Evolutionary conservation across 53 echinoderm and acorn worm species (phyloP), one percentile per base, ranked within the genome.

Genomic region (Luidia sarsii): DNA sequence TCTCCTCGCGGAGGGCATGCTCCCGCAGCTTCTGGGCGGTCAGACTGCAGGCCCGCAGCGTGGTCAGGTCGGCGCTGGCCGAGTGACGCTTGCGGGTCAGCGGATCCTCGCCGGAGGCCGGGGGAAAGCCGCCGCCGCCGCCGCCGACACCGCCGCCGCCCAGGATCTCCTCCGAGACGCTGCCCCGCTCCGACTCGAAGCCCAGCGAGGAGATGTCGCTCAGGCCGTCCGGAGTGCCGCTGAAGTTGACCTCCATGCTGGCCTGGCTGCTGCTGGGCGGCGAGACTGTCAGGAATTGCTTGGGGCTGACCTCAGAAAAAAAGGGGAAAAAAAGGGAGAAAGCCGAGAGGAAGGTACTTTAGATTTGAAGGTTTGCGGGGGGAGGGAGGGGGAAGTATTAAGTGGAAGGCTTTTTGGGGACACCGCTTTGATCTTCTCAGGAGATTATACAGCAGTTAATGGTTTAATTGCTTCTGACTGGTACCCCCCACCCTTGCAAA

Each of bases 181-280:
- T 84, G 24, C 84, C 83, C 21, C 84, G 63, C 27, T 84, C 84
- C 18, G 84, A 84, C 39, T 84, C 84, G 29, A 84, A 84, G 6
- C 87, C 87, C 21, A 81, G 39, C 14, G 87, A 87, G 1, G 87
- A 87, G 49, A 80, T 71, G 33, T 80, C 81, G 41, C 87, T 87
- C 11, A 87, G 71, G 16, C 81, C 80, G 28, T 81, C 87, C 27
- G 87, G 87, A 3, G 81, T 87, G 20, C 82, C 60, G 35, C 83
- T 83, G 25, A 83, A 68, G 50, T 89, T 89, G 16, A 99, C 99
- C 50, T 95, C 95, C 70, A 93, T 92, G 55, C 95, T 95, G n/a
- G 84, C 70, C 24, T 88, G 84, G 36, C 91, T 70, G 28, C 89
- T 80, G 1, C 83, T 67, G 36, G 91, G 90, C 30, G 91, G 90